Evolutionary conservation across 2,797 vertebrate species (phyloP).

Genomic region (Pangasius sanitwongsei): DNA sequence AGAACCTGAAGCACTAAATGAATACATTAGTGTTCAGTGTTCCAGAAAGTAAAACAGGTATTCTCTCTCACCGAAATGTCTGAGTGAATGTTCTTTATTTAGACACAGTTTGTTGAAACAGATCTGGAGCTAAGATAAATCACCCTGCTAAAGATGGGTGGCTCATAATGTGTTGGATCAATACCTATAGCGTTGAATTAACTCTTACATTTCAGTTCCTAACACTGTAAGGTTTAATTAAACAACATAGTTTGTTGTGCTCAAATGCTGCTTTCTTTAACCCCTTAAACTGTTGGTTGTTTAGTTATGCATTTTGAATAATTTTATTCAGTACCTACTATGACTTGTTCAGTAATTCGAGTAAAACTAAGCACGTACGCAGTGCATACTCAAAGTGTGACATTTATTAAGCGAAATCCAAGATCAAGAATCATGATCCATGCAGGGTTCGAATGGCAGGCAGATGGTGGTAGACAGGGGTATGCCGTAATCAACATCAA

Average conservation of each 20-base stretch:
- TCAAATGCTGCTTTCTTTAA: neutral
- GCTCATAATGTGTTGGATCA: neutral
- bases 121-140: neutral
- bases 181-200: neutral
- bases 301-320: neutral
- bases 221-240: neutral
- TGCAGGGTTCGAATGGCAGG: neutral
- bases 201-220: neutral
- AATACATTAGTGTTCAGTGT: conserved; percentile 36
- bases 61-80: neutral
- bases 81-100: conserved; percentile 3
- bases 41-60: conserved; percentile 24
- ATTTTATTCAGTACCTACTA: neutral
- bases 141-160: neutral
- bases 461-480: neutral
- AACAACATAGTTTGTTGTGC: neutral
- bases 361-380: neutral
- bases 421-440: neutral
- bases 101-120: neutral
- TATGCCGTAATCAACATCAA: neutral
- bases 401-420: neutral
- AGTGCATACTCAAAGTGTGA: neutral
- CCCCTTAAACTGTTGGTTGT: neutral
- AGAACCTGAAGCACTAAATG: conserved; percentile 36
- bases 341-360: neutral